A percentile compares a stretch with the other conserved stretches of the same genome.
Conservation (phyloP, 1,140 invertebrate species). For the Sycophaga agraensis region DNA sequence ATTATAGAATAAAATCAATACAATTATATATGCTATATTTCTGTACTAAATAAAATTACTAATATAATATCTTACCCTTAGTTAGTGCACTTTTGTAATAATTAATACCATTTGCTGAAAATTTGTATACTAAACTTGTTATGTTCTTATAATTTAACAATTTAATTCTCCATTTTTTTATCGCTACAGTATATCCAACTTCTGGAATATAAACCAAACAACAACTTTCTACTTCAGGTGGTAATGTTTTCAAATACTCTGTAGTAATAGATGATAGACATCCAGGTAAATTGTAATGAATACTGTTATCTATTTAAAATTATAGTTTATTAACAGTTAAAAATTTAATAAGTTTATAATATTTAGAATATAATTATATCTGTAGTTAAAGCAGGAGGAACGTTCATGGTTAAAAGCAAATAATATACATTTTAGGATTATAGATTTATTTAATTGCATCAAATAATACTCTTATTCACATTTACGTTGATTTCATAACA, state of each 20-base stretch:
- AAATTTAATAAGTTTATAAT: too few relatives aligned
- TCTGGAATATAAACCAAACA: constrained; percentile 74
- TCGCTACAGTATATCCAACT: constrained; percentile 72
- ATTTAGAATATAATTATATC: too few relatives aligned
- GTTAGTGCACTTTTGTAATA: constrained; percentile 73
- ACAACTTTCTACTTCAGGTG: constrained; percentile 65
- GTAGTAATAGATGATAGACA: constrained; percentile 7
- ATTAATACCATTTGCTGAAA: constrained; percentile 63
- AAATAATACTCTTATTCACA: too few relatives aligned
- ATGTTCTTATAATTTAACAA: constrained; percentile 58
- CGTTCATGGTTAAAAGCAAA: too few relatives aligned
- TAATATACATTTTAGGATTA: too few relatives aligned
- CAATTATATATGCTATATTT: too few relatives aligned
- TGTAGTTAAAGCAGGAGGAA: too few relatives aligned
- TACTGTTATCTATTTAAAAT: background rate
- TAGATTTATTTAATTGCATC: too few relatives aligned
- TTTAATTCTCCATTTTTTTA: constrained; percentile 63
- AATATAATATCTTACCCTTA: constrained; percentile 56
- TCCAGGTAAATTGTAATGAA: background rate
- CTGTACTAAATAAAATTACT: too few relatives aligned
- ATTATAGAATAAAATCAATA: background rate
- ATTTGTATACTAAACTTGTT: constrained; percentile 67
- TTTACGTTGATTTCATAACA: too few relatives aligned
- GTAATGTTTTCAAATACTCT: constrained; percentile 60
- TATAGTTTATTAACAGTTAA: too few relatives aligned